Evolutionary conservation across 2,113 vertebrate species (phyloP), one percentile per base, ranked within the genome.

Genomic region (Indicator indicator): DNA sequence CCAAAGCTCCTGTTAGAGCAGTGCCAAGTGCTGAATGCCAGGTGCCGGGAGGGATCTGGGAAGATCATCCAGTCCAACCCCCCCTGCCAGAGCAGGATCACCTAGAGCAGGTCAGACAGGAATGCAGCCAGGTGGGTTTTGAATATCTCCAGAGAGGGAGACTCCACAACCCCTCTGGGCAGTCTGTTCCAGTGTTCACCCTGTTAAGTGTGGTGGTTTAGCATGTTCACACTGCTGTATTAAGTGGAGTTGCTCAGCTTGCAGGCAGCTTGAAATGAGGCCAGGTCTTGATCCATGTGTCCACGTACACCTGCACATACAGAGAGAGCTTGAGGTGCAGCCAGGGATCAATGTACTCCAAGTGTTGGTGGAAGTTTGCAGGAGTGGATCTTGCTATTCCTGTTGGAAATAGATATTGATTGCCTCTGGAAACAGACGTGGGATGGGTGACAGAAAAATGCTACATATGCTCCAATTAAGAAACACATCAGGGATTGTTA

Each of bases 371-470:
- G 20, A 67, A 48, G 24, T 11, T 73, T 89, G 17, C 32, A 77
- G 52, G 69, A 58, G 12, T 8, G 78, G 74, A 11, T 83, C 19
- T 27, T 58, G n/a, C 50, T 44, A 0, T 38, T 83, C 19, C 30
- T 69, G 56, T 42, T 46, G 15, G 44, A 60, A 80, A 58, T 30
- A 4, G 16, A 2, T 64, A 44, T 38, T 0, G 5, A 12, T 70
- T 56, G 33, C 10, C 36, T 69, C 58, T 83, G 33, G 48, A 59
- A 70, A 79, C 5, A 78, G 33, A 4, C 1, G 1, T 3, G 20
- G n/a, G 23, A 50, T 62, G 68, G 30, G 30, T 1, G 0, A 60
- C 19, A 46, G 46, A 4, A 48, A 55, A 44, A 44, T 1, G 1
- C 15, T 40, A 30, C 12, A 0, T 65, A 11, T 24, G 16, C 11